Evolutionary conservation across 2,113 vertebrate genomes (phyloP).

Genomic region (Otis tarda): DNA sequence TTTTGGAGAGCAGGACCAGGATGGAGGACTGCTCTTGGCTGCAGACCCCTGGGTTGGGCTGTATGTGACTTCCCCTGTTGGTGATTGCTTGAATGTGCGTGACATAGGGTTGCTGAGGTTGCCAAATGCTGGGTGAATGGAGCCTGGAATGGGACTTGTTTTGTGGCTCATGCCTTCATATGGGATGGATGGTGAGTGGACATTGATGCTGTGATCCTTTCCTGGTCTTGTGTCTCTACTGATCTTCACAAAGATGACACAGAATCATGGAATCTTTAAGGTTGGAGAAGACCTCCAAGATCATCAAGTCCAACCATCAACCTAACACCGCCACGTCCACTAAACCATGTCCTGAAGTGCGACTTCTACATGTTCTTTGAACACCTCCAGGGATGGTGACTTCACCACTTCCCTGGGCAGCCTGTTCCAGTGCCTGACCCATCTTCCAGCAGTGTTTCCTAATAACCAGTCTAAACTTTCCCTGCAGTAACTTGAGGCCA

Average conservation of each 20-base stretch:
- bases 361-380: too few species aligned
- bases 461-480: too few species aligned
- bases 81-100: neutral
- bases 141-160: neutral
- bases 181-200: fast-evolving
- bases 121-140: neutral
- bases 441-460: too few species aligned
- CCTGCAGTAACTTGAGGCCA: too few species aligned
- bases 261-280: too few species aligned
- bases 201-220: neutral
- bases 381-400: too few species aligned
- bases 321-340: too few species aligned
- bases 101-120: neutral
- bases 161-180: neutral
- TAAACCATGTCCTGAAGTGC: too few species aligned
- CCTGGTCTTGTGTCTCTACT: neutral
- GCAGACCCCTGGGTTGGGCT: neutral
- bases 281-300: too few species aligned
- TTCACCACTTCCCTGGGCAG: too few species aligned
- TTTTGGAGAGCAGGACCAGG: neutral
- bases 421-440: too few species aligned
- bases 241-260: neutral
- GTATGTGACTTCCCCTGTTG: fast-evolving
- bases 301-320: too few species aligned
- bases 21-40: neutral